Conservation (phyloP, 2,888 invertebrate genomes). For the Drosophila falleni region DNA sequence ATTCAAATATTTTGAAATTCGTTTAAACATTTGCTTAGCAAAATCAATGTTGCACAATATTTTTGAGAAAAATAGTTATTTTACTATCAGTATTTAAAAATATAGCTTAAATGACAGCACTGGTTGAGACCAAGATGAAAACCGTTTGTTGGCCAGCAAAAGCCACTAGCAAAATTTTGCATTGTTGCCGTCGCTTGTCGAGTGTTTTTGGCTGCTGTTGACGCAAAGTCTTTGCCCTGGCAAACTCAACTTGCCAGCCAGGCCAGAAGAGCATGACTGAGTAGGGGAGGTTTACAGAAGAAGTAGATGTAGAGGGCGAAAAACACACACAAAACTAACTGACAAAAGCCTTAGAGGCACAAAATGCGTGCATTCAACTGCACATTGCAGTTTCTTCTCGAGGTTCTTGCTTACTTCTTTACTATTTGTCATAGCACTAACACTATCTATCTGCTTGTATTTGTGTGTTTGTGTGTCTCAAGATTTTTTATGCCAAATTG, state of each 20-base stretch:
- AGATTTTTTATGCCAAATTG: slow-evolving; percentile 59
- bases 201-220: slow-evolving; percentile 70
- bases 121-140: slow-evolving; percentile 1
- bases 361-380: slow-evolving; percentile 74
- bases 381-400: slow-evolving; percentile 31
- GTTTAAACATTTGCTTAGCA: too few relatives aligned
- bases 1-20: too few relatives aligned
- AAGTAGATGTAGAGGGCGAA: background rate
- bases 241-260: slow-evolving; percentile 40
- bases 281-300: background rate
- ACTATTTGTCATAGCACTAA: background rate
- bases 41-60: too few relatives aligned
- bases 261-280: background rate
- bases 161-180: slow-evolving; percentile 65
- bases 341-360: slow-evolving; percentile 60
- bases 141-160: slow-evolving; percentile 45
- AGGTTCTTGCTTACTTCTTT: slow-evolving; percentile 6
- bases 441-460: background rate
- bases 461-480: slow-evolving; percentile 20
- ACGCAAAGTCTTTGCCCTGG: slow-evolving; percentile 63
- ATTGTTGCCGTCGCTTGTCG: slow-evolving; percentile 57
- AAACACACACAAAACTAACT: slow-evolving; percentile 38
- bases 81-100: background rate
- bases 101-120: background rate
- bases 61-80: too few relatives aligned